These are phyloP conservation scores for Caretta caretta DNA, from an alignment of 2,113 vertebrate species.

Conservation along the genomic window DNA sequence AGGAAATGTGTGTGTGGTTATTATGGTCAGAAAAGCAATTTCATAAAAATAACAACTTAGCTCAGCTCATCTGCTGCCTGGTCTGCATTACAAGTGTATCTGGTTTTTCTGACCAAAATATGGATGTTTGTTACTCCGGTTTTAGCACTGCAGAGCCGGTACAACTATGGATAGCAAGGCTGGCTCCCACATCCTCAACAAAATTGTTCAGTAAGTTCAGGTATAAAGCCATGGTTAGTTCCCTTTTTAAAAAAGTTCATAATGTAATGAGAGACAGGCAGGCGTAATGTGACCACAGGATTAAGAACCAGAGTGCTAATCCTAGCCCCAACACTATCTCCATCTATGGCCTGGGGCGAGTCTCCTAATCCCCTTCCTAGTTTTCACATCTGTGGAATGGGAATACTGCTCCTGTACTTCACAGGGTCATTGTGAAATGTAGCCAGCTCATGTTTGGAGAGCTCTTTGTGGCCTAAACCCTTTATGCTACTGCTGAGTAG, in stretches of 20 bases:
- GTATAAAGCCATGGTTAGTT: background rate
- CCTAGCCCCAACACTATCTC: background rate
- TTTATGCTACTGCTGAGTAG: background rate
- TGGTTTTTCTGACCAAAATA: background rate
- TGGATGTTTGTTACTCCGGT: background rate
- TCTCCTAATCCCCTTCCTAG: background rate
- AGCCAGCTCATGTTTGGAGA: background rate
- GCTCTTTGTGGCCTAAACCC: background rate
- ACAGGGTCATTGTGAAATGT: background rate
- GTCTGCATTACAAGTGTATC: background rate
- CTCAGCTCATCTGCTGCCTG: background rate
- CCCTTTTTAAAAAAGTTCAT: background rate
- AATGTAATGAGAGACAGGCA: background rate
- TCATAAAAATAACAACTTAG: background rate
- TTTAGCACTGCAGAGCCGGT: background rate
- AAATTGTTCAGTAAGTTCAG: background rate
- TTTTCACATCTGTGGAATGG: background rate
- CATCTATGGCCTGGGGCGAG: background rate
- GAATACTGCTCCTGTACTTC: background rate
- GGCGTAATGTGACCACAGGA: background rate
- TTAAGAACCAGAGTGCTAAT: background rate
- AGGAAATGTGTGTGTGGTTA: background rate
- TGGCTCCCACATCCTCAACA: background rate
- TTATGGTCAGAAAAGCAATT: background rate
- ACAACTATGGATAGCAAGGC: background rate